Conservation (phyloP, 2,113 vertebrate species). For the Pogonocichla stellata region DNA sequence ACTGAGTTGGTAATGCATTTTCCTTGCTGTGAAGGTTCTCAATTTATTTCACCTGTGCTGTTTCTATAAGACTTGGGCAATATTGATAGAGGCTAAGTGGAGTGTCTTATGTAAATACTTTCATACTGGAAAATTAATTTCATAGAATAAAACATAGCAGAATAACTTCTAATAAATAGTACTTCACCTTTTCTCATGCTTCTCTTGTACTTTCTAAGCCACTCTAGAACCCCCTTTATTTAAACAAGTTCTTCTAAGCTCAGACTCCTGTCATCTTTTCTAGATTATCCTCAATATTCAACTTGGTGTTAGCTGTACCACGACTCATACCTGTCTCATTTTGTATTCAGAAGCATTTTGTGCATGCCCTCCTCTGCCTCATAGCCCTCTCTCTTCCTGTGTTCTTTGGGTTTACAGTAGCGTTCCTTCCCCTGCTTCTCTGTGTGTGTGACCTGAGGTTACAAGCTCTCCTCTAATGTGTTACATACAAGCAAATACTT, state of each 20-base stretch:
- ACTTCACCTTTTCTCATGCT: not conserved
- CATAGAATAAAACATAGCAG: slow-evolving; percentile 50
- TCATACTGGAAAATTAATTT: slow-evolving; percentile 65
- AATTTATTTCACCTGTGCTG: slow-evolving; percentile 19
- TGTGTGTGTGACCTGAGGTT: not conserved
- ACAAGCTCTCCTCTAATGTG: not conserved
- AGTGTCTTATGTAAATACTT: slow-evolving; percentile 69
- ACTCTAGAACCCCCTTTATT: not conserved
- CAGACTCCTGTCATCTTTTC: not conserved
- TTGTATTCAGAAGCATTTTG: not conserved
- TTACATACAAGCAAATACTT: not conserved
- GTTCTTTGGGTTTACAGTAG: not conserved
- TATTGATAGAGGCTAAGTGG: slow-evolving; percentile 20
- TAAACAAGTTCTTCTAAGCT: not conserved
- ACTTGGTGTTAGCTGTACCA: not conserved
- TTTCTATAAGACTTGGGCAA: slow-evolving; percentile 56
- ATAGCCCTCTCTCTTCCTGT: not conserved
- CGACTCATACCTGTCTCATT: not conserved
- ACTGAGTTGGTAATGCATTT: slow-evolving; percentile 13
- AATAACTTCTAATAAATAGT: slow-evolving; percentile 57
- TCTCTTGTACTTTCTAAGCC: not conserved
- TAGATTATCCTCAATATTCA: not conserved
- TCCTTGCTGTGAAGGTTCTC: slow-evolving; percentile 53
- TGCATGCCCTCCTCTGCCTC: not conserved
- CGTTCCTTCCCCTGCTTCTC: not conserved